These are phyloP conservation scores for Harlomillsia oculata DNA, from an alignment of 1,140 invertebrate species.

Conservation along the genomic window DNA sequence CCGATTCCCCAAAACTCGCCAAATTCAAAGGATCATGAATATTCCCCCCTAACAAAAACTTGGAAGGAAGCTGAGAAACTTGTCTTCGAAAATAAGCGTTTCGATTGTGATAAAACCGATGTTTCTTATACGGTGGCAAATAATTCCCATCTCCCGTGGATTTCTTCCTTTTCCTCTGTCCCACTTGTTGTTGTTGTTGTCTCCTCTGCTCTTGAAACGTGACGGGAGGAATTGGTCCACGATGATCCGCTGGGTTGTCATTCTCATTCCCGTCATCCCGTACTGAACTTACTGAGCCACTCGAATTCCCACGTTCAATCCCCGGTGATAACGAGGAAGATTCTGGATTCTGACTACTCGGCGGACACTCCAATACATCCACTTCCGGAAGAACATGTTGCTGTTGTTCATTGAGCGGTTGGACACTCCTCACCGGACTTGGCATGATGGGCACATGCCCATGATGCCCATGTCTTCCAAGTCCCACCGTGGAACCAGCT, in stretches of 20 bases:
- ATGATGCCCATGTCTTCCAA: too few relatives aligned
- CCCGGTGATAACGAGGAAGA: background rate
- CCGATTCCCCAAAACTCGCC: slow-evolving; percentile 62
- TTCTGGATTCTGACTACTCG: background rate
- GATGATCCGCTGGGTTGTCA: slow-evolving; percentile 11
- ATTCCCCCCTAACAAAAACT: slow-evolving; percentile 88
- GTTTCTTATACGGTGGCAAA: slow-evolving; percentile 30
- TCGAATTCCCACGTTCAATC: slow-evolving; percentile 9
- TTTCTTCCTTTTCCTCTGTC: slow-evolving; percentile 27
- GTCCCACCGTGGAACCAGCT: slow-evolving; percentile 12
- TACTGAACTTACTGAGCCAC: slow-evolving; percentile 2
- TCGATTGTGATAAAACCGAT: too few relatives aligned
- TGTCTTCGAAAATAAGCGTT: slow-evolving; percentile 21
- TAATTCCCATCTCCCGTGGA: slow-evolving; percentile 21
- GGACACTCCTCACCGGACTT: background rate
- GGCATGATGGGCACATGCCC: background rate
- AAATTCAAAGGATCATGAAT: slow-evolving; percentile 90
- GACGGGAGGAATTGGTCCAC: background rate
- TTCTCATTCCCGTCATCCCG: slow-evolving; percentile 6
- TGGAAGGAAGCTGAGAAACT: slow-evolving; percentile 63
- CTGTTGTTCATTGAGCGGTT: slow-evolving; percentile 8
- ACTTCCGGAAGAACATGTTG: background rate
- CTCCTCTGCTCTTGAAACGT: background rate
- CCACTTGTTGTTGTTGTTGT: slow-evolving; percentile 11
- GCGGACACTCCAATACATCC: background rate